These are phyloP conservation scores for Tipula helvola DNA, from an alignment of 2,888 invertebrate genomes.

Conservation along the genomic window DNA sequence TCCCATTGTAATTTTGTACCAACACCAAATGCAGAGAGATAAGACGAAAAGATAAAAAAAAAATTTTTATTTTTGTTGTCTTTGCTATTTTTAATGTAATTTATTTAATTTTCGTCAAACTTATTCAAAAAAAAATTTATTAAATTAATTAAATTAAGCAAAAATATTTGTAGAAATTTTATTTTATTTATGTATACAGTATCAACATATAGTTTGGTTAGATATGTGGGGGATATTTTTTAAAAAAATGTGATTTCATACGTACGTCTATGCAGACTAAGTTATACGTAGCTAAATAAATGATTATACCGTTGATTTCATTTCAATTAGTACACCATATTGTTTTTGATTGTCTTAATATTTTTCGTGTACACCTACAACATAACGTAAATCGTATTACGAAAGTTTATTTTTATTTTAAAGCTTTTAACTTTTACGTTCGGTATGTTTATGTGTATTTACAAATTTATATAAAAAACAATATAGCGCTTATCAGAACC, in stretches of 20 bases:
- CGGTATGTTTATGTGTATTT: neutral
- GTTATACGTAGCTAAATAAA: too few relatives aligned
- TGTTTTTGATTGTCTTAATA: neutral
- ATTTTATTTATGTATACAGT: neutral
- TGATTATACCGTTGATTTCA: neutral
- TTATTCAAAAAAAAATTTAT: neutral
- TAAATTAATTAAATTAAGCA: neutral
- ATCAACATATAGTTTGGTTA: neutral
- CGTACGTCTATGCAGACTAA: neutral
- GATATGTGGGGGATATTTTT: neutral
- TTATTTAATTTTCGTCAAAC: neutral
- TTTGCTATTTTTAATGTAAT: neutral
- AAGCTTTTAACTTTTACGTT: neutral
- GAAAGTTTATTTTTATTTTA: neutral
- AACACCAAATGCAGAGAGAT: neutral
- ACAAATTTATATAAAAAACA: neutral
- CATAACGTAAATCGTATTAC: neutral
- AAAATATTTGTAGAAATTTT: neutral
- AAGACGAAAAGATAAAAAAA: neutral
- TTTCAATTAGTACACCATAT: neutral
- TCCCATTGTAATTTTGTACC: neutral
- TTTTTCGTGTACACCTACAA: neutral
- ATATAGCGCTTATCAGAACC: neutral
- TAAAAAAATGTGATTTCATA: too few relatives aligned
- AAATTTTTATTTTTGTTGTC: neutral